Evolutionary conservation across 2,113 vertebrate species (phyloP), one percentile per base, ranked within the genome.

Genomic region (Hippocampus barbouri): DNA sequence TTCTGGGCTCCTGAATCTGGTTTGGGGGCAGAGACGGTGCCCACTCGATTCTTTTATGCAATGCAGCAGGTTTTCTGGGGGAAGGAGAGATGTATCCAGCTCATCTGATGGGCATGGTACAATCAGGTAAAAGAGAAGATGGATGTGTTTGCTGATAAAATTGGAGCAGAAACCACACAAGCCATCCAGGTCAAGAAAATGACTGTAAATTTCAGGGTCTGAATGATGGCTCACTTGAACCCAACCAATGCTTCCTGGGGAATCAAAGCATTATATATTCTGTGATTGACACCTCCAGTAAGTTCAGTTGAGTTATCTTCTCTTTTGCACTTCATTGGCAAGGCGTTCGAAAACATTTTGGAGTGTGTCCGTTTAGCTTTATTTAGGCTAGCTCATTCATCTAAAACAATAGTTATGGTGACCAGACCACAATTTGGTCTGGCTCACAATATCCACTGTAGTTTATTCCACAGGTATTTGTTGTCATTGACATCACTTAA

Each of bases 21-120:
- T 90, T 90, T 91, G 87, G 86, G 90, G 88, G 90, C 88, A 91
- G 86, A 91, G 86, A 90, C 82, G 85, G 88, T 91, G 90, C 90
- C 88, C 90, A 91, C 90, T 90, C 88, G 62, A 86, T 90, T 88
- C 84, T 87, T 90, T 91, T 89, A 91, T 90, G 88, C 86, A 85
- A 86, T 85, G 85, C 89, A 87, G 89, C 89, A 90, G 90, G 88
- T 89, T 90, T 88, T 85, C 83, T 87, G 80, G 87, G 79, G 87
- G 82, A 84, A 84, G 85, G 74, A 89, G 83, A 90, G 81, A 86
- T 75, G 76, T 75, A 85, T 83, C 81, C 80, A 87, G 75, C 87
- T 82, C 74, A 73, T 87, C 86, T 88, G 87, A 85, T 78, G 81
- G 81, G 86, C 82, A 76, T 69, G 40, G 78, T 57, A 80, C 75